These are phyloP conservation scores for Chrysolina americana DNA, from an alignment of 2,888 invertebrate species.

Conservation along the genomic window DNA sequence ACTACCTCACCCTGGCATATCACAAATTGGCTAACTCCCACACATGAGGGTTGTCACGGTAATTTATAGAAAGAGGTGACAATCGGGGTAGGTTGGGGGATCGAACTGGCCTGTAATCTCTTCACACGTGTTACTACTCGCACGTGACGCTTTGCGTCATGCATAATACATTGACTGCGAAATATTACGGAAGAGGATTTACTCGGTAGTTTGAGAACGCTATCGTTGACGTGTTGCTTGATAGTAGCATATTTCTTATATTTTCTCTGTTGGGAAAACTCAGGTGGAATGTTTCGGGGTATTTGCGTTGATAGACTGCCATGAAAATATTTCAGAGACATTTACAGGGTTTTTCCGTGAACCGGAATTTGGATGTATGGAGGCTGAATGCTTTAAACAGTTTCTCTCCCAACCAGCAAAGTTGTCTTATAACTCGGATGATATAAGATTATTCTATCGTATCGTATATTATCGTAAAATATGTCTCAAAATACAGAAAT, in stretches of 20 bases:
- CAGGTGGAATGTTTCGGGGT: neutral
- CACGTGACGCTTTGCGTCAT: conserved; percentile 47
- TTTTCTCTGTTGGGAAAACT: neutral
- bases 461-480: too few relatives aligned
- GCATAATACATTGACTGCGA: conserved; percentile 48
- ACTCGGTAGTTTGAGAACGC: conserved; percentile 1
- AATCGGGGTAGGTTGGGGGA: conserved; percentile 18
- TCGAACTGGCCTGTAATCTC: conserved; percentile 21
- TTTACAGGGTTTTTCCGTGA: neutral
- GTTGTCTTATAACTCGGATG: too few relatives aligned
- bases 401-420: too few relatives aligned
- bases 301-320: neutral
- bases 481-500: too few relatives aligned
- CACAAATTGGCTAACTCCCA: neutral
- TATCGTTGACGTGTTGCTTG: conserved; percentile 4
- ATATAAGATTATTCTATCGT: too few relatives aligned
- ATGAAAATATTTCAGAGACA: neutral
- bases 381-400: too few relatives aligned
- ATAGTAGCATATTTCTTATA: conserved; percentile 1
- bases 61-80: conserved; percentile 18
- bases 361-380: neutral
- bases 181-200: conserved; percentile 33
- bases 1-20: neutral
- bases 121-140: conserved; percentile 43
- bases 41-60: neutral